These are phyloP conservation scores for Hemaris fuciformis DNA, from an alignment of 2,888 invertebrate genomes.

Conservation along the genomic window DNA sequence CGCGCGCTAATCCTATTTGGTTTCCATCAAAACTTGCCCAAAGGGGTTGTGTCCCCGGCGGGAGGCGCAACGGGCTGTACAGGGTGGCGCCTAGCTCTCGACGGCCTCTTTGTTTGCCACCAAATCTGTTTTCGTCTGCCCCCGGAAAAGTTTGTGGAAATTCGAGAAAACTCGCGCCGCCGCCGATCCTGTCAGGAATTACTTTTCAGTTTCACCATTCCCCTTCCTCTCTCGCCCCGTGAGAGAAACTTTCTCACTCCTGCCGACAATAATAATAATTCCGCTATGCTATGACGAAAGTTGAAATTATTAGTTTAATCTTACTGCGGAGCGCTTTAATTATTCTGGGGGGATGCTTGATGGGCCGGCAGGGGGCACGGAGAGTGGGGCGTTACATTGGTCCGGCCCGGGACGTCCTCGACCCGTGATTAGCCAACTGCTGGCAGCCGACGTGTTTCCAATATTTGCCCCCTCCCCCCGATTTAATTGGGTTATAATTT, in stretches of 20 bases:
- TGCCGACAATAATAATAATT: slow-evolving; percentile 75
- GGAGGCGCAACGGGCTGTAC: slow-evolving; percentile 28
- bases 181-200: slow-evolving; percentile 53
- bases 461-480: slow-evolving; percentile 45
- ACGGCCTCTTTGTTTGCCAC: slow-evolving; percentile 66
- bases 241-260: slow-evolving; percentile 53
- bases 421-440: slow-evolving; percentile 52
- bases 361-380: not conserved
- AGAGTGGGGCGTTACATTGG: slow-evolving; percentile 11
- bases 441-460: slow-evolving; percentile 31
- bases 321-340: slow-evolving; percentile 68
- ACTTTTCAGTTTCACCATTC: slow-evolving; percentile 69
- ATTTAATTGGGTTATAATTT: slow-evolving; percentile 57
- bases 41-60: slow-evolving; percentile 56
- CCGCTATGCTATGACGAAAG: slow-evolving; percentile 73
- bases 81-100: slow-evolving; percentile 17
- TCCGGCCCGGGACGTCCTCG: slow-evolving; percentile 34
- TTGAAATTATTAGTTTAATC: slow-evolving; percentile 80
- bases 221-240: slow-evolving; percentile 9
- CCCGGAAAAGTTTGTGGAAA: slow-evolving; percentile 65
- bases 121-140: slow-evolving; percentile 77
- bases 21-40: slow-evolving; percentile 77
- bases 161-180: slow-evolving; percentile 56
- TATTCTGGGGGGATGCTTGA: slow-evolving; percentile 41
- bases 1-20: slow-evolving; percentile 75